These are phyloP conservation scores for Neotoma lepida DNA, from an alignment of 2,113 vertebrate species.

Conservation along the genomic window DNA sequence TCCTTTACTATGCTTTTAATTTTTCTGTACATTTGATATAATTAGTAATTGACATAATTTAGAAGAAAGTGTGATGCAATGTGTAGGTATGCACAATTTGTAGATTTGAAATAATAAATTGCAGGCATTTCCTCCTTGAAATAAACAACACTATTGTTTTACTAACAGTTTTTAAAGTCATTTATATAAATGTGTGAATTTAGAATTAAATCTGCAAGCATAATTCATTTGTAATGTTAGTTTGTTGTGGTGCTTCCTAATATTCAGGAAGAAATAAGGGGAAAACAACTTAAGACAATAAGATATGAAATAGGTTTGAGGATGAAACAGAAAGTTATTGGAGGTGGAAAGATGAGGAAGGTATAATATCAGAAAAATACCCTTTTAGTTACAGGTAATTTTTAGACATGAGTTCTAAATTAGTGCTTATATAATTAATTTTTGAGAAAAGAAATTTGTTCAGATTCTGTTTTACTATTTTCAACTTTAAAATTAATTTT, in stretches of 20 bases:
- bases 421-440: background rate
- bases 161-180: background rate
- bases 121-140: background rate
- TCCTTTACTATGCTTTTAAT: background rate
- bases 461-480: background rate
- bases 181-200: background rate
- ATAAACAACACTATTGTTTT: slow-evolving; percentile 4
- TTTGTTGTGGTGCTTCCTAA: slow-evolving; percentile 17
- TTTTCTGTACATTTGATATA: background rate
- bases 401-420: slow-evolving; percentile 6
- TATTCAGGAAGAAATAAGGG: background rate
- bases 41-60: slow-evolving; percentile 8
- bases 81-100: rapidly evolving
- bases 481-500: background rate
- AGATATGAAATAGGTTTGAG: background rate
- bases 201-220: background rate
- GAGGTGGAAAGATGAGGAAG: background rate
- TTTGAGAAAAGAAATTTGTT: background rate
- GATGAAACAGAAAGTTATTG: slow-evolving; percentile 36
- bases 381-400: background rate
- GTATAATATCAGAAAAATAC: background rate
- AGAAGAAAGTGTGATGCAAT: background rate
- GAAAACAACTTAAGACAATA: slow-evolving; percentile 39
- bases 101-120: background rate
- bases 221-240: background rate